Base-by-base conservation (phyloP, 2,113 vertebrate species). In the Stegostoma tigrinum region DNA sequence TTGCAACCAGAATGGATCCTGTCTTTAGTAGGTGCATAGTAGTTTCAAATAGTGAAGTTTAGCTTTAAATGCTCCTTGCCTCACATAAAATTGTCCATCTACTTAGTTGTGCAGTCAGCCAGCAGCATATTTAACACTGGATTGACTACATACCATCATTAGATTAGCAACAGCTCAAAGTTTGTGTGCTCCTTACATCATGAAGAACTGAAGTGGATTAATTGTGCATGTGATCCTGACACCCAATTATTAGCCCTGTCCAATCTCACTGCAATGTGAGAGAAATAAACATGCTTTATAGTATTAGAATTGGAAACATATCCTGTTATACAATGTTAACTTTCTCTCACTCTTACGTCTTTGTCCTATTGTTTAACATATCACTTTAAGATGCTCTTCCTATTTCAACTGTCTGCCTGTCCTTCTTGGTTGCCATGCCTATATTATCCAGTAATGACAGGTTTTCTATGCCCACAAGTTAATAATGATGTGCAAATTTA, bases 391-490 rank as follows among this genome's bases (percentile, higher is more conserved):
- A 15, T 10, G 15, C 27, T 94, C 45, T 95, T 30, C 48, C 42
- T 95, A 30, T 45, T 42, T 48, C 67, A 93, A 93, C 89, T 66
- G 52, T 61, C 55, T 61, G 72, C 72, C 72, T 75, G 34, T 72
- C 42, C 52, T 70, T 72, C 68, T 95, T 72, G 68, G 52, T 68
- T 95, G 72, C 45, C 68, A 70, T 34, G 45, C 94, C 94, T 52
- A 27, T 24, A 72, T 72, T 70, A 72, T 68, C 72, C 23, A 42
- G 68, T 72, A 75, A 91, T 72, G 67, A 95, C 67, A 95, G 66
- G 52, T 95, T 72, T 95, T 48, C 94, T 67, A 68, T 23, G 23
- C 94, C 94, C 42, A 52, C 23, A 30, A 95, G 94, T 95, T 72
- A 95, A 52, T 24, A 95, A 19, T 48, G 67, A 95, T 95, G 67